Evolutionary conservation across 2,113 vertebrate genomes (phyloP).

Genomic region (Actenoides lindsayi): DNA sequence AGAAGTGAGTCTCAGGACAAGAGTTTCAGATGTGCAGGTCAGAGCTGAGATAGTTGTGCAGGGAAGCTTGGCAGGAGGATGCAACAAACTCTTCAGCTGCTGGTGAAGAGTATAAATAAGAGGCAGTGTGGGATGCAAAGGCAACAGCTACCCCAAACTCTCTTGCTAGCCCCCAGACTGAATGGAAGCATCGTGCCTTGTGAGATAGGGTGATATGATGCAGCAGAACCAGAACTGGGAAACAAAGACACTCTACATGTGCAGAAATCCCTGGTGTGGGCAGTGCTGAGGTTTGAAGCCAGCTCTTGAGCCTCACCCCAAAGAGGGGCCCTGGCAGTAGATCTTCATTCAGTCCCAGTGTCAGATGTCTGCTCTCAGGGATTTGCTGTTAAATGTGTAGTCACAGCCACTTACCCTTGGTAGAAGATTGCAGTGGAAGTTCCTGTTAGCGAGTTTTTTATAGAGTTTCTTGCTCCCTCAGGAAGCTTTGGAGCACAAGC

Average conservation of each 20-base stretch:
- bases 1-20: neutral
- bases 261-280: neutral
- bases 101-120: neutral
- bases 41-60: neutral
- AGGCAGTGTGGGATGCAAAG: neutral
- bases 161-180: neutral
- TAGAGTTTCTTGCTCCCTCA: neutral
- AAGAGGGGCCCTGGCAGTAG: neutral
- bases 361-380: neutral
- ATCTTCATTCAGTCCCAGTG: neutral
- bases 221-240: neutral
- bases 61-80: neutral
- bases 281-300: accelerated
- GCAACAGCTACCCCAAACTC: neutral
- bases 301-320: accelerated
- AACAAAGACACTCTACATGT: accelerated
- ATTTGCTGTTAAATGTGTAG: accelerated
- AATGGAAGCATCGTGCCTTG: accelerated
- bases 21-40: neutral
- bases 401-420: accelerated
- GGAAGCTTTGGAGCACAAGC: neutral
- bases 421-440: neutral
- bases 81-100: neutral
- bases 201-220: neutral
- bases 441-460: neutral